A percentile compares a stretch with the other conserved stretches of the same genome.
Conservation (phyloP, 1,140 invertebrate genomes). For the Lepidurus couesii region DNA sequence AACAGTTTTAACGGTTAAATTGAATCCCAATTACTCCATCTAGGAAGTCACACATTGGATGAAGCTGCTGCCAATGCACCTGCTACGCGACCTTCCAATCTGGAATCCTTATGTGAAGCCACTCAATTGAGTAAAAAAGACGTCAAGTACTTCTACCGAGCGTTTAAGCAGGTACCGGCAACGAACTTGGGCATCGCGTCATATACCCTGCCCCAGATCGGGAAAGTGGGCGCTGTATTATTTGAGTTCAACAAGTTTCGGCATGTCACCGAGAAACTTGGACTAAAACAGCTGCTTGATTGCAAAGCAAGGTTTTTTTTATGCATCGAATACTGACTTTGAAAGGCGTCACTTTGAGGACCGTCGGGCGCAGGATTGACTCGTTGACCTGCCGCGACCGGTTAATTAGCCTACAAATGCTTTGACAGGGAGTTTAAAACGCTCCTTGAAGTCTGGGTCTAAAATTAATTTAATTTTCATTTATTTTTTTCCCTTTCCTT, state of each 20-base stretch:
- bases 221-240: too few relatives aligned
- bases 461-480: neutral
- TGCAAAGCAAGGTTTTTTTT: too few relatives aligned
- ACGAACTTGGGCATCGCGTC: neutral
- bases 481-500: neutral
- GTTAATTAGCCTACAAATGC: too few relatives aligned
- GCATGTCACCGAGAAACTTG: neutral
- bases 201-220: neutral
- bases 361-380: too few relatives aligned
- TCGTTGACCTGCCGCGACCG: too few relatives aligned
- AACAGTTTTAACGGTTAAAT: neutral
- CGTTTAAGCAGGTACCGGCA: slow-evolving; percentile 32
- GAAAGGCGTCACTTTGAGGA: too few relatives aligned
- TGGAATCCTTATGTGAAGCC: slow-evolving; percentile 27
- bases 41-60: neutral
- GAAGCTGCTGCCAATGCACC: neutral
- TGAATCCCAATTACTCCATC: neutral
- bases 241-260: neutral
- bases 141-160: slow-evolving; percentile 32
- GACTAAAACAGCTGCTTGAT: too few relatives aligned
- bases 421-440: too few relatives aligned
- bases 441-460: too few relatives aligned
- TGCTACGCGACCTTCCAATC: slow-evolving; percentile 10
- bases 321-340: too few relatives aligned
- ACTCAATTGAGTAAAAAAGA: slow-evolving; percentile 32